Percentiles rank a stretch among this genome's conserved stretches.
Conservation (phyloP, 1,140 invertebrate genomes). For the Drosophila cardini region DNA sequence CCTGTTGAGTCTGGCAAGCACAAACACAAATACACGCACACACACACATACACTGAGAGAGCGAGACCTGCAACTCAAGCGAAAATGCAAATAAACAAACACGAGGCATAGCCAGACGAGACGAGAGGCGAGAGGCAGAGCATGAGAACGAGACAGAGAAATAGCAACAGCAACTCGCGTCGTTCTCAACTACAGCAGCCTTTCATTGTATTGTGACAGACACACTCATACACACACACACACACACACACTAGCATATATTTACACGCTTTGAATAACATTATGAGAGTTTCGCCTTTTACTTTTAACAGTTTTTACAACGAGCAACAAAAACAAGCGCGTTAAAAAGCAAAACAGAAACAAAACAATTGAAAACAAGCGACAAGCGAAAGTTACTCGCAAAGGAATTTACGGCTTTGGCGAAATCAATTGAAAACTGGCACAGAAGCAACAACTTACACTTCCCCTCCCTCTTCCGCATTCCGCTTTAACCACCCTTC, state of each 20-base stretch:
- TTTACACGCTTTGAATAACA: slow-evolving; percentile 74
- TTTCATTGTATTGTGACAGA: slow-evolving; percentile 49
- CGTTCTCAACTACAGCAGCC: slow-evolving; percentile 52
- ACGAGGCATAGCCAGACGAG: slow-evolving; percentile 53
- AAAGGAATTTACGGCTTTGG: slow-evolving; percentile 80
- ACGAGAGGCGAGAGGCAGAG: slow-evolving; percentile 46
- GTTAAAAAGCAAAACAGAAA: slow-evolving; percentile 27
- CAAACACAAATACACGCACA: slow-evolving; percentile 31
- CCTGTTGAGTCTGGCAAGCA: slow-evolving; percentile 65
- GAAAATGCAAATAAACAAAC: slow-evolving; percentile 84
- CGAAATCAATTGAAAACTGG: slow-evolving; percentile 75
- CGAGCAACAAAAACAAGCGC: slow-evolving; percentile 28
- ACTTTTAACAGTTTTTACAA: slow-evolving; percentile 69
- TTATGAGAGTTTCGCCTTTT: slow-evolving; percentile 71
- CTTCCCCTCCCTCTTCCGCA: neutral
- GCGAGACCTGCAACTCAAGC: slow-evolving; percentile 76
- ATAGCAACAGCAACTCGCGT: slow-evolving; percentile 58
- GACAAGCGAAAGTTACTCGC: slow-evolving; percentile 62
- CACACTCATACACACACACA: slow-evolving; percentile 34
- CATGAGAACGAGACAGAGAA: slow-evolving; percentile 36
- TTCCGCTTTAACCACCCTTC: neutral
- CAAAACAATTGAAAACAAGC: slow-evolving; percentile 42
- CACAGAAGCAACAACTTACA: slow-evolving; percentile 36
- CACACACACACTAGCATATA: slow-evolving; percentile 27
- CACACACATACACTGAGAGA: slow-evolving; percentile 2